Conservation (phyloP, 1,140 invertebrate species). For the Drosophila bocki region DNA sequence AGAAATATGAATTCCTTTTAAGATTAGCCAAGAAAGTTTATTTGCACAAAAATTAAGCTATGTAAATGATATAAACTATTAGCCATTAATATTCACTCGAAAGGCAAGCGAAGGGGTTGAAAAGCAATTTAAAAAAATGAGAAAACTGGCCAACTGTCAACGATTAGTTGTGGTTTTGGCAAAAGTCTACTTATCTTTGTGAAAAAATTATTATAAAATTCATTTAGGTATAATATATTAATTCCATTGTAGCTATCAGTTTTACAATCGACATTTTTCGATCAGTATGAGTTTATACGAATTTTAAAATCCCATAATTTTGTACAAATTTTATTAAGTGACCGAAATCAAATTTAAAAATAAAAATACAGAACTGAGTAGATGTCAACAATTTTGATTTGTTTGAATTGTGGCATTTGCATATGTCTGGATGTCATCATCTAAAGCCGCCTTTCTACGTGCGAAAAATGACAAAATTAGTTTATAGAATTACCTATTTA, state of each 20-base stretch:
- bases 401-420: slow-evolving; percentile 68
- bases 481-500: slow-evolving; percentile 60
- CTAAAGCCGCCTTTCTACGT: slow-evolving; percentile 49
- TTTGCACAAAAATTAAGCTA: slow-evolving; percentile 70
- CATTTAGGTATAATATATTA: slow-evolving; percentile 9
- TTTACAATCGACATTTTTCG: no score
- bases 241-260: not conserved
- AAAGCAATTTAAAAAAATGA: slow-evolving; percentile 30
- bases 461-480: slow-evolving; percentile 75
- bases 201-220: slow-evolving; percentile 62
- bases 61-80: slow-evolving; percentile 61
- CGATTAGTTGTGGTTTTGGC: slow-evolving; percentile 58
- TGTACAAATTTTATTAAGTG: not conserved
- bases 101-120: slow-evolving; percentile 14
- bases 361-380: slow-evolving; percentile 16
- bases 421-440: slow-evolving; percentile 66
- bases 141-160: slow-evolving; percentile 47
- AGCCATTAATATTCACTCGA: slow-evolving; percentile 28
- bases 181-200: slow-evolving; percentile 58
- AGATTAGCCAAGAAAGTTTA: slow-evolving; percentile 45
- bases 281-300: no score
- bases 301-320: not conserved
- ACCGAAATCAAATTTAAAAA: slow-evolving; percentile 7
- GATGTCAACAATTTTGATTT: slow-evolving; percentile 73
- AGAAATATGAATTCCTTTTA: slow-evolving; percentile 31